A percentile compares a stretch with the other conserved stretches of the same genome.
Evolutionary conservation across 2,888 invertebrate genomes (phyloP).

Genomic region (Eugnorisma glareosa): DNA sequence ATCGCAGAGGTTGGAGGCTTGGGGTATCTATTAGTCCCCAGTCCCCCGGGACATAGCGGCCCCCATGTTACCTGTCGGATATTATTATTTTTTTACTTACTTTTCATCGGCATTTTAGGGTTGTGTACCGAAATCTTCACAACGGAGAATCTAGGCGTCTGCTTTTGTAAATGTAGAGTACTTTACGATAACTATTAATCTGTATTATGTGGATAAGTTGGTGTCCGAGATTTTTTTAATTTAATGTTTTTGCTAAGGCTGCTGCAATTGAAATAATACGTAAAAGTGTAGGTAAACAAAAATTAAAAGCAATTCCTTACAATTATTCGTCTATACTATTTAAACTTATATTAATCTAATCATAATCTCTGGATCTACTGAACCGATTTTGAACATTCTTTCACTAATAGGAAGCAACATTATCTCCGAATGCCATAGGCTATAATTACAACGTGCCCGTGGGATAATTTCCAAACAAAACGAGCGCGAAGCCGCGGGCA

Average conservation of each 20-base stretch:
- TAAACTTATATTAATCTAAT: too few relatives aligned
- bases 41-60: conserved; percentile 53
- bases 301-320: neutral
- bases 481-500: too few relatives aligned
- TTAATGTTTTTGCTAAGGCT: neutral
- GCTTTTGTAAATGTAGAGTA: conserved; percentile 21
- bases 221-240: neutral
- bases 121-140: conserved; percentile 20
- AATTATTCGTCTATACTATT: too few relatives aligned
- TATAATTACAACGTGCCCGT: too few relatives aligned
- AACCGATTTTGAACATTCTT: too few relatives aligned
- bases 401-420: too few relatives aligned
- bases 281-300: neutral
- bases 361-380: too few relatives aligned
- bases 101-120: conserved; percentile 60
- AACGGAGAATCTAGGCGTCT: neutral
- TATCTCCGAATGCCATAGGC: too few relatives aligned
- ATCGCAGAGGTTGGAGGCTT: conserved; percentile 35
- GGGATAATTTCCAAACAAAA: too few relatives aligned
- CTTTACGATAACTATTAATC: neutral
- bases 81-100: conserved; percentile 63
- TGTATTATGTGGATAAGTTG: neutral
- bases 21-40: conserved; percentile 60
- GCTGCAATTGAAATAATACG: neutral
- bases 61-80: conserved; percentile 65